phyloP scores from a whole-genome alignment of 64 coral and sea anemone species.

The Platygyra sinensis region DNA sequence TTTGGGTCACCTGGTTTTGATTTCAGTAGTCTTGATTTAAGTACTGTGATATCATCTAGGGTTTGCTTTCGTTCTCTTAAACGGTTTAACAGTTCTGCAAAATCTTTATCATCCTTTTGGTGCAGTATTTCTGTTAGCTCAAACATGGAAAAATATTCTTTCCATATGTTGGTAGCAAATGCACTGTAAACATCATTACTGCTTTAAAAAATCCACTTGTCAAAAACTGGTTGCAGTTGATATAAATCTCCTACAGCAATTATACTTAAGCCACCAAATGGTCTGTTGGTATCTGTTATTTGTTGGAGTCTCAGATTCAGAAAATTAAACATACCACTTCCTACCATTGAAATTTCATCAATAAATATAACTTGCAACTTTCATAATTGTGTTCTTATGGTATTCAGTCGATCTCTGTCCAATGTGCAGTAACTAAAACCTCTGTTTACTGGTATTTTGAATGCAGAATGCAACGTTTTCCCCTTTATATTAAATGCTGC shows the following conservation, averaged over 20 bases:
- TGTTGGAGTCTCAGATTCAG: constrained; percentile 24
- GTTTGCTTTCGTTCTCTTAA: constrained; percentile 39
- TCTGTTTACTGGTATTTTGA: constrained; percentile 27
- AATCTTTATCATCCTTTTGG: constrained; percentile 58
- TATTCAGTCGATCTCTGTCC: constrained; percentile 16
- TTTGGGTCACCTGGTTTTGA: background rate
- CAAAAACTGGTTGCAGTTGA: too few species aligned
- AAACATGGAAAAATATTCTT: background rate
- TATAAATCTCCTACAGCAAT: too few species aligned
- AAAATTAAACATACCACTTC: background rate
- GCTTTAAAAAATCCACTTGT: too few species aligned
- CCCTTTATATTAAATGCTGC: constrained; percentile 4
- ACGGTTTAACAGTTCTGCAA: constrained; percentile 40
- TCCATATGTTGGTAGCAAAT: background rate
- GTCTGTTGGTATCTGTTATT: background rate
- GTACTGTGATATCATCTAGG: constrained; percentile 1
- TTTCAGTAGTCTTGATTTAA: constrained; percentile 7
- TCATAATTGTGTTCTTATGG: constrained; percentile 28
- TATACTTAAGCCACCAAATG: too few species aligned
- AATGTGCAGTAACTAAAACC: constrained; percentile 30
- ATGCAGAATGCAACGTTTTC: constrained; percentile 12
- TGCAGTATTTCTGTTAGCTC: constrained; percentile 29
- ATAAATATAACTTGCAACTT: constrained; percentile 23
- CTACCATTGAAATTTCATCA: constrained; percentile 25
- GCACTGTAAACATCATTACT: too few species aligned